Percentiles rank a stretch among this genome's conserved stretches.
These are phyloP conservation scores for Lathronympha strigana DNA, from an alignment of 2,888 invertebrate genomes.

Conservation along the genomic window DNA sequence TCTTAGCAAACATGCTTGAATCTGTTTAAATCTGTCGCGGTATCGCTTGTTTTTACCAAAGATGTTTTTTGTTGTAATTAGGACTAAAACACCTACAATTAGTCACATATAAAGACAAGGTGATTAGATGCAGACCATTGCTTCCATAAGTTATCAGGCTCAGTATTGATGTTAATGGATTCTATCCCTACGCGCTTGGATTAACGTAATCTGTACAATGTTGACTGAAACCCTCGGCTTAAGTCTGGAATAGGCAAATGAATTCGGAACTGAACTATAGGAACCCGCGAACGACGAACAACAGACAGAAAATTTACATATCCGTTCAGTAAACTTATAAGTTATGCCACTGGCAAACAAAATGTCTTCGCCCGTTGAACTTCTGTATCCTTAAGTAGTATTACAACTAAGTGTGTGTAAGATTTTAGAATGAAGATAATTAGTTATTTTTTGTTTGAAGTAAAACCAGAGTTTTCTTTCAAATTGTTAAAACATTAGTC, in stretches of 20 bases:
- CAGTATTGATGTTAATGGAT: too few relatives aligned
- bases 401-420: slow-evolving; percentile 4
- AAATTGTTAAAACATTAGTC: too few relatives aligned
- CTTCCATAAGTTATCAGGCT: too few relatives aligned
- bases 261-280: slow-evolving; percentile 38
- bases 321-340: slow-evolving; percentile 39
- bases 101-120: too few relatives aligned
- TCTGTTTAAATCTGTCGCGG: too few relatives aligned
- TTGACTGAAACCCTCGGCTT: slow-evolving; percentile 27
- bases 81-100: too few relatives aligned
- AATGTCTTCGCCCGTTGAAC: slow-evolving; percentile 35
- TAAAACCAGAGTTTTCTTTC: too few relatives aligned
- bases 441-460: not conserved
- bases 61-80: too few relatives aligned
- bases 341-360: slow-evolving; percentile 38
- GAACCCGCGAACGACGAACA: slow-evolving; percentile 30
- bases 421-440: not conserved
- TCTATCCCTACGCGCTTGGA: slow-evolving; percentile 15
- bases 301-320: slow-evolving; percentile 40
- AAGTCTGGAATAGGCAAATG: slow-evolving; percentile 36
- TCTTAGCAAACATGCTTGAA: too few relatives aligned
- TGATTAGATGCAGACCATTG: too few relatives aligned
- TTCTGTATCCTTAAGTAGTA: slow-evolving; percentile 6
- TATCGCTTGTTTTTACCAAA: too few relatives aligned
- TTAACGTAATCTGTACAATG: slow-evolving; percentile 26